A percentile compares a stretch with the other conserved stretches of the same genome.
phyloP scores from a whole-genome alignment of 2,888 invertebrate species.

The Bellardia bayeri region DNA sequence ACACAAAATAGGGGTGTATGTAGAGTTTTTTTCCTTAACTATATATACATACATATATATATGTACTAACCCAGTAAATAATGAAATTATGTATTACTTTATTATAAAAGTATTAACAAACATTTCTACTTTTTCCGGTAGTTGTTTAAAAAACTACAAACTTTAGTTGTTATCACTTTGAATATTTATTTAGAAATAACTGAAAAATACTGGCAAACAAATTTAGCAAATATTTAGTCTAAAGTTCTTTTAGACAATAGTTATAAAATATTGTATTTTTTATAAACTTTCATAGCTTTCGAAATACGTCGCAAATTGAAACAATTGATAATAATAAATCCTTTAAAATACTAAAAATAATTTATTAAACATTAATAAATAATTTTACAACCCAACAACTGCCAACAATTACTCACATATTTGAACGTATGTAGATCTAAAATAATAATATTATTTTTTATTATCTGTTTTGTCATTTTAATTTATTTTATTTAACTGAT shows the following conservation, averaged over 20 bases:
- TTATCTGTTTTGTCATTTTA: slow-evolving; percentile 10
- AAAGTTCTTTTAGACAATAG: background rate
- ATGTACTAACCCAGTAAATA: background rate
- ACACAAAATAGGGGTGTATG: too few relatives aligned
- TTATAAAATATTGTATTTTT: too few relatives aligned
- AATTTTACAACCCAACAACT: background rate
- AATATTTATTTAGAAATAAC: slow-evolving; percentile 41
- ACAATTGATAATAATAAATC: too few relatives aligned
- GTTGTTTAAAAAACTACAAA: background rate
- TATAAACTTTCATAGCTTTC: too few relatives aligned
- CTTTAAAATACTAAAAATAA: background rate
- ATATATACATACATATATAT: too few relatives aligned
- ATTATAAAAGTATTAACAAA: background rate
- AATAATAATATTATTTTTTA: background rate
- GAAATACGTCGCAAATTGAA: too few relatives aligned
- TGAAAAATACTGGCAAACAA: background rate
- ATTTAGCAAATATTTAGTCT: background rate
- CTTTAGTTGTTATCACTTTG: slow-evolving; percentile 42
- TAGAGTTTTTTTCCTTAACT: too few relatives aligned
- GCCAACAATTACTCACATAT: background rate
- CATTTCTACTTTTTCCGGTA: background rate
- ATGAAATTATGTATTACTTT: background rate
- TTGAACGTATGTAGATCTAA: slow-evolving; percentile 2
- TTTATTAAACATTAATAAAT: background rate
- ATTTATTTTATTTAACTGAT: slow-evolving; percentile 58